A percentile compares a stretch with the other conserved stretches of the same genome.
Conservation (phyloP, 2,113 vertebrate species). For the Tetrao urogallus region DNA sequence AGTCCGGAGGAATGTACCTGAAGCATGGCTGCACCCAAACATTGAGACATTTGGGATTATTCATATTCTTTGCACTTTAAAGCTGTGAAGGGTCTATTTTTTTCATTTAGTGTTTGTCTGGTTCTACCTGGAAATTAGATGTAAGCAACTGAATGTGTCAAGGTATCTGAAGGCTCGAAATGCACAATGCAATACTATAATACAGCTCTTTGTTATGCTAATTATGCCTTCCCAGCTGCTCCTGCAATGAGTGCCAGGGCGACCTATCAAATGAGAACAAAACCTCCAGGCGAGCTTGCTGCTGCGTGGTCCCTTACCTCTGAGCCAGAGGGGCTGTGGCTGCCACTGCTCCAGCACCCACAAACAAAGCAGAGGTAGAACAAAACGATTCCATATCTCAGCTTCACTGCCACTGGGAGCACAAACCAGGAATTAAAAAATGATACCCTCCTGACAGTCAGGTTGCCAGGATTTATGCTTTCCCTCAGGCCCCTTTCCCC, state of each 20-base stretch:
- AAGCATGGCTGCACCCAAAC: neutral
- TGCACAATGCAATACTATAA: slow-evolving; percentile 53
- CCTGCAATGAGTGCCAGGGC: slow-evolving; percentile 66
- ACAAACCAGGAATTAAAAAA: slow-evolving; percentile 40
- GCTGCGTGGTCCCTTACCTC: slow-evolving; percentile 49
- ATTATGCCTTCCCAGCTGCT: slow-evolving; percentile 81
- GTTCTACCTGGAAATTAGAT: slow-evolving; percentile 19
- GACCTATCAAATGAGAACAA: slow-evolving; percentile 69
- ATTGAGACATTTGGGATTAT: neutral
- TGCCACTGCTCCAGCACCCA: neutral
- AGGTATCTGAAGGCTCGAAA: slow-evolving; percentile 63
- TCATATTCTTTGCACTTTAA: neutral
- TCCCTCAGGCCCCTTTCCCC: slow-evolving; percentile 22
- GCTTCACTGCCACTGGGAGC: neutral
- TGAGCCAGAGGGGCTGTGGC: neutral
- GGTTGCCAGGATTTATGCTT: slow-evolving; percentile 48
- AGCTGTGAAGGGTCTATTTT: neutral
- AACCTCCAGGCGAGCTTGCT: slow-evolving; percentile 48
- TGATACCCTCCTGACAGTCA: slow-evolving; percentile 51
- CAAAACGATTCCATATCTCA: slow-evolving; percentile 24
- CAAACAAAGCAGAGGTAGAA: slow-evolving; percentile 25
- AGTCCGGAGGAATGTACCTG: neutral
- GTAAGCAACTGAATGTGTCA: neutral
- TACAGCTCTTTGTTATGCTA: slow-evolving; percentile 81
- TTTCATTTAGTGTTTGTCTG: neutral